A percentile compares a stretch with the other conserved stretches of the same genome.
Conservation (phyloP, 2,888 invertebrate species). For the Cantharis rufa region DNA sequence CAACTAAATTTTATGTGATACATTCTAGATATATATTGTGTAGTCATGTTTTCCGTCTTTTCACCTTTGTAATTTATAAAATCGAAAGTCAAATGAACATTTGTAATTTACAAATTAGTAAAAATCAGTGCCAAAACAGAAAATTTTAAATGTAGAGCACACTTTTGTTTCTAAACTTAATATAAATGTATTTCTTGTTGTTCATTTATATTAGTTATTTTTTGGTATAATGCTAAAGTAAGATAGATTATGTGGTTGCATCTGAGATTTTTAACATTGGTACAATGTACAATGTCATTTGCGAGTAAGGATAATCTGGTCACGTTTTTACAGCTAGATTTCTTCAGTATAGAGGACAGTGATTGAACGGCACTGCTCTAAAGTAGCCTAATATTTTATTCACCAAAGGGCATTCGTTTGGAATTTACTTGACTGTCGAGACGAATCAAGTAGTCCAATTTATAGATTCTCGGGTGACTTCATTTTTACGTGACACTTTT, state of each 20-base stretch:
- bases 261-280: conserved; percentile 11
- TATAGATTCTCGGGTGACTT: conserved; percentile 40
- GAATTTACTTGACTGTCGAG: conserved; percentile 47
- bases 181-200: not conserved
- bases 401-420: conserved; percentile 48
- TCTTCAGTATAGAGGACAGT: conserved; percentile 44
- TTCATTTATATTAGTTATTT: not conserved
- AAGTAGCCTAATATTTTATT: conserved; percentile 52
- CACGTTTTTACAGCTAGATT: conserved; percentile 41
- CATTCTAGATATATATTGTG: too few relatives aligned
- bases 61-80: conserved; percentile 27
- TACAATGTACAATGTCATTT: conserved; percentile 27
- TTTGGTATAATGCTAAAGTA: not conserved
- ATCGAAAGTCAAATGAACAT: conserved; percentile 6
- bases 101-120: conserved; percentile 4
- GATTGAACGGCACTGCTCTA: conserved; percentile 48
- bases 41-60: too few relatives aligned
- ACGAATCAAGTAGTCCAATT: conserved; percentile 45
- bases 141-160: not conserved
- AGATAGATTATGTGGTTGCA: not conserved
- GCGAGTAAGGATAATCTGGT: conserved; percentile 38
- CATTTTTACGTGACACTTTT: conserved; percentile 32
- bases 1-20: too few relatives aligned
- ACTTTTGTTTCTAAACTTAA: not conserved
- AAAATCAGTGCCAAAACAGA: not conserved